These are phyloP conservation scores for Brachionus asplanchnoidis DNA, from an alignment of 1,140 invertebrate species.

Conservation along the genomic window DNA sequence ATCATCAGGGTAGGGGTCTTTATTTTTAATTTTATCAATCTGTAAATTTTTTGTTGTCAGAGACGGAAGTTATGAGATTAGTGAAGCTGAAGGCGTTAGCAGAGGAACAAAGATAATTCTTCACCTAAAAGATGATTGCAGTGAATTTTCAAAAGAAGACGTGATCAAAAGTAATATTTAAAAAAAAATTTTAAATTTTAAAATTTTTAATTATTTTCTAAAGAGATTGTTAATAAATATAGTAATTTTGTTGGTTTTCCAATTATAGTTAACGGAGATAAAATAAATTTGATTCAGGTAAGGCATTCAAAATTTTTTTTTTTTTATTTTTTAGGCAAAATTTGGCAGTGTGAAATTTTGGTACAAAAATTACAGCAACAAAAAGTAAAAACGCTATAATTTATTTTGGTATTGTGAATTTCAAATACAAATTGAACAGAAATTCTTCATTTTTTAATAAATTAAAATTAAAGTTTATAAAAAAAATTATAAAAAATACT, in stretches of 20 bases:
- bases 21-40: background rate
- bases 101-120: constrained; percentile 87
- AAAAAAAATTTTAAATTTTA: background rate
- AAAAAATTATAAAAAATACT: too few species aligned
- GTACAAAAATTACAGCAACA: too few species aligned
- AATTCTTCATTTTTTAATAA: too few species aligned
- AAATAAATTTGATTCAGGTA: constrained; percentile 75
- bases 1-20: constrained; percentile 71
- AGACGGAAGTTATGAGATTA: constrained; percentile 79
- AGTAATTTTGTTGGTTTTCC: constrained; percentile 92
- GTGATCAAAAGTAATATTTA: constrained; percentile 67
- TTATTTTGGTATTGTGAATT: too few species aligned
- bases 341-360: too few species aligned
- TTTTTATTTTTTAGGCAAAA: constrained; percentile 46
- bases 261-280: constrained; percentile 81
- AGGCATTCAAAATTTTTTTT: constrained; percentile 28
- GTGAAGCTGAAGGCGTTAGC: constrained; percentile 73
- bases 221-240: constrained; percentile 86
- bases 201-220: constrained; percentile 46
- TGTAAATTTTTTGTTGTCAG: constrained; percentile 56
- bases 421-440: too few species aligned
- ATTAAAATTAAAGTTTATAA: too few species aligned
- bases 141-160: constrained; percentile 80
- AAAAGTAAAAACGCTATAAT: too few species aligned
- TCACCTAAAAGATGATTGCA: constrained; percentile 75